These are phyloP conservation scores for Pectinophora gossypiella DNA, from an alignment of 1,140 invertebrate species.

Conservation along the genomic window DNA sequence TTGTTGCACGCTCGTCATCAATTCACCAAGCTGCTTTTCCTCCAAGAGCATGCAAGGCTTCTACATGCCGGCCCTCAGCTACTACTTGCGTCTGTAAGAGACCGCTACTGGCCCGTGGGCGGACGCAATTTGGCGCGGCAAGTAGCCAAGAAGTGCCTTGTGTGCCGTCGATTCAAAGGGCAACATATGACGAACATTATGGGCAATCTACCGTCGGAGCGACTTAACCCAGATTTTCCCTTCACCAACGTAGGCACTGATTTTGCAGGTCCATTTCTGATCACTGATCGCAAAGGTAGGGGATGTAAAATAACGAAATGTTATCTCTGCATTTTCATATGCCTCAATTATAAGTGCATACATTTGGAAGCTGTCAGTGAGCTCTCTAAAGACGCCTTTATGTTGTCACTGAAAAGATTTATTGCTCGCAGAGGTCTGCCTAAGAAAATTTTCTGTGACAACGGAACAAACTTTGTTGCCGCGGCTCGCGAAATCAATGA, in stretches of 20 bases:
- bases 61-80: neutral
- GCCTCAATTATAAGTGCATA: neutral
- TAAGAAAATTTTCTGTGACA: conserved; percentile 13
- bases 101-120: neutral
- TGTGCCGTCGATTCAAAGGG: neutral
- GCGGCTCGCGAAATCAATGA: neutral
- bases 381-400: neutral
- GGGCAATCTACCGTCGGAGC: conserved; percentile 37
- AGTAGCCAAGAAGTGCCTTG: neutral
- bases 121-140: neutral
- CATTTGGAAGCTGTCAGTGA: neutral
- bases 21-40: conserved; percentile 1
- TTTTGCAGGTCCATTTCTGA: conserved; percentile 36
- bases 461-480: conserved; percentile 17
- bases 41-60: neutral
- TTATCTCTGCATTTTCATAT: neutral
- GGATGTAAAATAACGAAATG: conserved; percentile 1
- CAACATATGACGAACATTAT: conserved; percentile 18
- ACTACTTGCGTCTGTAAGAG: neutral
- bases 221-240: conserved; percentile 23
- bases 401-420: conserved; percentile 6
- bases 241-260: conserved; percentile 37
- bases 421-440: conserved; percentile 12
- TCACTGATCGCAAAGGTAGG: conserved; percentile 15
- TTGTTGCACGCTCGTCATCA: neutral